Evolutionary conservation across 2,113 vertebrate genomes (phyloP).

Genomic region (Thamnophis sirtalis): DNA sequence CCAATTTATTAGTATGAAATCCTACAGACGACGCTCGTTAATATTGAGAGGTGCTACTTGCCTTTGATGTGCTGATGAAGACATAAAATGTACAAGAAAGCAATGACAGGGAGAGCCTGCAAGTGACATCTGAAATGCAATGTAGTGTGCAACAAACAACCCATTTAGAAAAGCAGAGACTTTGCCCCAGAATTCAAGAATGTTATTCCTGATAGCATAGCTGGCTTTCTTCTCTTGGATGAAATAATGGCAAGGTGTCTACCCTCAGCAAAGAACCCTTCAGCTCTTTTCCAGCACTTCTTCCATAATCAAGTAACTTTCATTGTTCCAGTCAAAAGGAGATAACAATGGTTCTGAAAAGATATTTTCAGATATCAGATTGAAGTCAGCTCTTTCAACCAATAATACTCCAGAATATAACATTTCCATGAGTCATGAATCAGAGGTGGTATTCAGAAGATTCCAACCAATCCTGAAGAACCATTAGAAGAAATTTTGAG

Average conservation of each 20-base stretch:
- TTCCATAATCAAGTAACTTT: background rate
- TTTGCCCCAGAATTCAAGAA: constrained; percentile 7
- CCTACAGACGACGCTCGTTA: constrained; percentile 35
- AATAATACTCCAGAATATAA: background rate
- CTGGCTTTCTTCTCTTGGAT: constrained; percentile 10
- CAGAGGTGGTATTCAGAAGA: too few species aligned
- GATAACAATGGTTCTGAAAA: background rate
- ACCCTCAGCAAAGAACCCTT: background rate
- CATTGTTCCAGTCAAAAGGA: background rate
- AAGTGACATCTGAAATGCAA: constrained; percentile 27
- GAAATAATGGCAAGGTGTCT: background rate
- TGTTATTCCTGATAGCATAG: background rate
- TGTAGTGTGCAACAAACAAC: constrained; percentile 23
- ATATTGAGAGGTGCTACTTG: constrained; percentile 21
- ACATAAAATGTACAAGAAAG: constrained; percentile 17
- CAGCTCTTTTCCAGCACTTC: background rate
- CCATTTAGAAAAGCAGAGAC: background rate
- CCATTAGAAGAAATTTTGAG: too few species aligned
- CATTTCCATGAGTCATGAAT: background rate
- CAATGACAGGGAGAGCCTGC: background rate
- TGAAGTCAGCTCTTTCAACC: background rate
- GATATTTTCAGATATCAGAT: background rate
- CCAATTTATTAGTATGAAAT: constrained; percentile 34
- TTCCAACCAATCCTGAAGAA: too few species aligned
- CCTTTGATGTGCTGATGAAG: constrained; percentile 42